phyloP scores from a whole-genome alignment of 2,113 vertebrate genomes.

The Glaucidium brasilianum region DNA sequence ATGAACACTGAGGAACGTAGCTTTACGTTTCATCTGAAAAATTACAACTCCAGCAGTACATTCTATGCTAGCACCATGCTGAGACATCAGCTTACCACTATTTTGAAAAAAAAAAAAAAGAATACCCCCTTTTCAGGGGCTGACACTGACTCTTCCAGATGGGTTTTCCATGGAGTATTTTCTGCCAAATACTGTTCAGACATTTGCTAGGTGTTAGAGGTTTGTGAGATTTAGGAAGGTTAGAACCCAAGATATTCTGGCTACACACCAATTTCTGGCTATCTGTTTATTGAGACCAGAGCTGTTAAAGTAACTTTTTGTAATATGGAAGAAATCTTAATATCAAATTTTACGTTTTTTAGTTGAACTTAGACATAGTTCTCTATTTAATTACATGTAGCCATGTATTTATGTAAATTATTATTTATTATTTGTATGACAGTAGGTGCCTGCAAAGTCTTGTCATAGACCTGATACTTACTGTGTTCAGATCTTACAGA shows the following conservation, averaged over 20 bases:
- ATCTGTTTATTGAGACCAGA: neutral
- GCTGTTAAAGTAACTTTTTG: neutral
- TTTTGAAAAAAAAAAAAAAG: neutral
- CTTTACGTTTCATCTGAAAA: neutral
- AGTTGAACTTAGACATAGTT: neutral
- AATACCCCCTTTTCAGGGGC: neutral
- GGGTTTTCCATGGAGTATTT: neutral
- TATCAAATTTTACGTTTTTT: neutral
- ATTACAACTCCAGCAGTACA: neutral
- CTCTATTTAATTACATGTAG: neutral
- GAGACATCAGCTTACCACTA: neutral
- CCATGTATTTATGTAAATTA: neutral
- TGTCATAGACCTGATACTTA: neutral
- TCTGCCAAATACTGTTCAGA: neutral
- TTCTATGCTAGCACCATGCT: neutral
- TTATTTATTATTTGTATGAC: neutral
- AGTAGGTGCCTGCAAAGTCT: neutral
- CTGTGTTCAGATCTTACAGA: neutral
- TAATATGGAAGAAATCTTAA: neutral
- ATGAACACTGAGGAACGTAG: neutral
- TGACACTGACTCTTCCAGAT: neutral
- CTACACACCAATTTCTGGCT: neutral
- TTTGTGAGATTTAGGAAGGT: neutral
- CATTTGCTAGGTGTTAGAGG: neutral
- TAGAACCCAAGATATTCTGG: neutral